Percentiles rank a stretch among this genome's conserved stretches.
Evolutionary conservation across 2,797 vertebrate genomes (phyloP).

Genomic region (Myiothlypis coronata): DNA sequence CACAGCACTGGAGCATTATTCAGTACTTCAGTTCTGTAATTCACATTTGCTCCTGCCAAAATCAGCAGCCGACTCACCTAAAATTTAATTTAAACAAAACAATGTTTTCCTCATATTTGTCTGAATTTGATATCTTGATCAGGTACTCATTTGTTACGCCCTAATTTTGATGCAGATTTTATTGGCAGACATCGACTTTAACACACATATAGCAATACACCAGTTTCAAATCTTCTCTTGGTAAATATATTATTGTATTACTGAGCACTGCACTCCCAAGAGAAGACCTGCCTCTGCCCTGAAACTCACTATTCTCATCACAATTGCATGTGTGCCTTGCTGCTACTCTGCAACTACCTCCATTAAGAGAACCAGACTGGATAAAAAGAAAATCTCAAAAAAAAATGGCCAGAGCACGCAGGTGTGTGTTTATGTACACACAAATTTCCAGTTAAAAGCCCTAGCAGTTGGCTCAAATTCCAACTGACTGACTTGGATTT

Average conservation of each 20-base stretch:
- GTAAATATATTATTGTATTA: neutral
- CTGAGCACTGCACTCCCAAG: neutral
- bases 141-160: neutral
- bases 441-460: neutral
- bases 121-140: neutral
- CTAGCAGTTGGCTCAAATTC: neutral
- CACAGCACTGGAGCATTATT: slow-evolving; percentile 94
- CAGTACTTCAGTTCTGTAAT: slow-evolving; percentile 94
- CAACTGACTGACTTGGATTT: neutral
- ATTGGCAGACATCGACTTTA: neutral
- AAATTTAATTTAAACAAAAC: neutral
- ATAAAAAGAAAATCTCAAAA: neutral
- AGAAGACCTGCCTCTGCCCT: neutral
- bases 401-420: accelerated
- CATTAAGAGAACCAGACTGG: neutral
- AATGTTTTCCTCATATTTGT: neutral
- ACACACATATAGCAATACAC: neutral
- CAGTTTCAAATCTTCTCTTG: neutral
- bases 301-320: neutral
- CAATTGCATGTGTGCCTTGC: neutral
- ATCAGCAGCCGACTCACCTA: slow-evolving; percentile 98
- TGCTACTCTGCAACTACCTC: neutral
- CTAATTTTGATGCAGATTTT: neutral
- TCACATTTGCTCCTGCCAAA: slow-evolving; percentile 92
- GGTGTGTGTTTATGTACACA: accelerated